Evolutionary conservation across 2,113 vertebrate genomes (phyloP), one percentile per base, ranked within the genome.

Genomic region (Synchiropus splendidus): DNA sequence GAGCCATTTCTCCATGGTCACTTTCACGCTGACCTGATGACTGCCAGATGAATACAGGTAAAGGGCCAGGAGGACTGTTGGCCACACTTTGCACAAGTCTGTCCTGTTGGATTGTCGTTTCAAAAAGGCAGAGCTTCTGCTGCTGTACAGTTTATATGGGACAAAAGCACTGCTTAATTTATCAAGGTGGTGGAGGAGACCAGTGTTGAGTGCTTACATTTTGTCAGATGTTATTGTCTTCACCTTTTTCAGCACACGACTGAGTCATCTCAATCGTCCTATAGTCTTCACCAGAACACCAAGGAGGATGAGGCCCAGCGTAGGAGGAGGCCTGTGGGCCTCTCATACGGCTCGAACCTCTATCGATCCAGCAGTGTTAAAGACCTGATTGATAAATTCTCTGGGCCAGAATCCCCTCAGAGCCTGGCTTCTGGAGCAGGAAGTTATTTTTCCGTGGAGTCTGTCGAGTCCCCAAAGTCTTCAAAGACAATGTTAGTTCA

Each of bases 361-460:
- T 59, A 33, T 1, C 60, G 72, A 32, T 49, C 69, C 0, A 33
- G 64, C 36, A 83, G 80, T 12, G 51, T 85, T 18, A 85, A 84
- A 66, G 46, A 79, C 40, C 74, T 87, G 47, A 82, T 87, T 50
- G 43, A 17, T 48, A 79, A 49, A 61, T 86, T 85, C 58, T 83
- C 83, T 1, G 52, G 54, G 42, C 18, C 36, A 1, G 67, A 69
- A 21, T 48, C 43, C 8, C 36, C 30, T 8, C 48, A 13, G 34
- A 54, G 42, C 18, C 36, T 33, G 12, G 11, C 8, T 2, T 42
- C 31, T 27, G 54, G 33, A 43, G 11, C 14, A 16, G 55, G 17
- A 39, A 34, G 1, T 40, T 6, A 45, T 21, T 10, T 6, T 6
- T 65, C 46, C 32, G 43, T 11, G 1, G 31, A 10, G 15, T 72